Base-by-base conservation (phyloP, 2,888 invertebrate species). In the Bellardia pandia region DNA sequence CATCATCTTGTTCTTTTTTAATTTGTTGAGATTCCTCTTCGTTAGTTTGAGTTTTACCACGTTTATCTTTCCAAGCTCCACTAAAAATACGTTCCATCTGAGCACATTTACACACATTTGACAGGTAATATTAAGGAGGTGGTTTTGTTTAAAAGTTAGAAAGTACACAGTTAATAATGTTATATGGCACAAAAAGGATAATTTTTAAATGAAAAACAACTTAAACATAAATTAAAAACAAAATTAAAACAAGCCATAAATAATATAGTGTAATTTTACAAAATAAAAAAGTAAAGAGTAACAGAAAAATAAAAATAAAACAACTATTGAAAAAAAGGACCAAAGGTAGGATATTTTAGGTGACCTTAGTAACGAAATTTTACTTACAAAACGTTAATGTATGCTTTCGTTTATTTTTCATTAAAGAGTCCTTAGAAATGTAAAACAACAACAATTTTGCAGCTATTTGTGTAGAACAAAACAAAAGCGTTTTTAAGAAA, bases 11-110 rank as follows among this genome's bases (percentile, higher is more conserved):
- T 40, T 85, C 84, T 45, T 88, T 86, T 64, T 83, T 80, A 51
- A 64, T 66, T 60, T 77, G 53, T 71, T 88, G 83, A 51, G 84
- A 77, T 74, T 83, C 74, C 86, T 77, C 76, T 4, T 64, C 80
- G 16, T 75, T 96, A 94, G 78, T 69, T 78, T 77, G 72, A 51
- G 62, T 82, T 87, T 87, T 74, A 0, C 97, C 97, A 66, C 96
- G 95, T 92, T 97, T 97, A 90, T 97, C 97, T 91, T 96, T 96
- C 97, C 97, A 98, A 71, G 97, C 97, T 93, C 96, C 97, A 92
- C 98, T 98, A 94, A 98, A 98, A 93, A 98, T 97, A 93, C 97
- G 97, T 94, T 98, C 98, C 97, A 98, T 97, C 98, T 98, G 94
- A 75, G 16, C 56, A 72, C 53, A 88, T 13, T 80, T 33, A 64